phyloP scores from a whole-genome alignment of 2,888 invertebrate species.

The Dolomedes plantarius region DNA sequence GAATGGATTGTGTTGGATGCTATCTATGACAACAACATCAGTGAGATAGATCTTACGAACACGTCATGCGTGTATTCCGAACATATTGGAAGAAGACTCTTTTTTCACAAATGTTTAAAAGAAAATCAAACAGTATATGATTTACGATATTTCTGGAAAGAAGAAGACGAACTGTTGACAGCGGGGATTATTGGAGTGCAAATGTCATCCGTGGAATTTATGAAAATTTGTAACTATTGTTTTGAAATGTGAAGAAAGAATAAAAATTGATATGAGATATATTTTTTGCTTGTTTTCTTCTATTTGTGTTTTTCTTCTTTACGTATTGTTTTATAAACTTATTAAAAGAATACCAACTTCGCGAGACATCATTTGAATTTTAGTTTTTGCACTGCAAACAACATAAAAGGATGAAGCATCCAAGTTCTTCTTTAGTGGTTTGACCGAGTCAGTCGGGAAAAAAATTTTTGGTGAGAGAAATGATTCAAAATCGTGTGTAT shows the following conservation, averaged over 20 bases:
- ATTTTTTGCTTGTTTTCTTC: neutral
- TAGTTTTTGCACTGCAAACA: too few relatives aligned
- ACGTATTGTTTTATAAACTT: too few relatives aligned
- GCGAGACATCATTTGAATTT: too few relatives aligned
- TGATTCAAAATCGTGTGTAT: slow-evolving; percentile 17
- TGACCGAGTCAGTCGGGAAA: slow-evolving; percentile 15
- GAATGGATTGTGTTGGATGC: too few relatives aligned
- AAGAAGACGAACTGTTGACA: neutral
- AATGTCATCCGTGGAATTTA: neutral
- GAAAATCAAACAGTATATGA: neutral
- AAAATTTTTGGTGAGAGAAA: slow-evolving; percentile 16
- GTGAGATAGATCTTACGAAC: too few relatives aligned
- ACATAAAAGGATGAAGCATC: slow-evolving; percentile 22
- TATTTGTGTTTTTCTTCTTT: neutral
- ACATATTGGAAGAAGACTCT: slow-evolving; percentile 1
- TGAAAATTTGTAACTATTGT: neutral
- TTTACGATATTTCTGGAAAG: slow-evolving; percentile 22
- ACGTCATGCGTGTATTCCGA: too few relatives aligned
- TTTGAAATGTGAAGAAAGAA: neutral
- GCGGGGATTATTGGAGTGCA: neutral
- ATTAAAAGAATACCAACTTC: too few relatives aligned
- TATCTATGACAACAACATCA: too few relatives aligned
- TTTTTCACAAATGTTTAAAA: neutral
- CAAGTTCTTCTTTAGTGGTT: slow-evolving; percentile 13
- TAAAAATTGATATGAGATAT: neutral